A percentile compares a stretch with the other conserved stretches of the same genome.
These are phyloP conservation scores for Quadroppia sp. DNA, from an alignment of 2,888 invertebrate genomes.

Conservation along the genomic window DNA sequence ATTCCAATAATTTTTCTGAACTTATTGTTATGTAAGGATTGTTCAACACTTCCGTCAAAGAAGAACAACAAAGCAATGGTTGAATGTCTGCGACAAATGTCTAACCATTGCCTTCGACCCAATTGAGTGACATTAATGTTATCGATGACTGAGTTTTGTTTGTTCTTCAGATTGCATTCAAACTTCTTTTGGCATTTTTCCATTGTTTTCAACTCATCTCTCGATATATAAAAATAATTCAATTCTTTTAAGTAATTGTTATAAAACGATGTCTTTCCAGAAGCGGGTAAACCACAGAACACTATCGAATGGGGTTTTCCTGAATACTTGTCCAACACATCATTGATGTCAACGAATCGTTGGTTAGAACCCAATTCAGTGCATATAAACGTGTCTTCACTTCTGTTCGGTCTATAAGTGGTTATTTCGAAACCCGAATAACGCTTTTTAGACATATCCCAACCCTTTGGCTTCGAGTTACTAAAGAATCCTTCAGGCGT, in stretches of 20 bases:
- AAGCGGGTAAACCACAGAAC: slow-evolving; percentile 40
- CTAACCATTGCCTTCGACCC: slow-evolving; percentile 31
- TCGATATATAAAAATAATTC: slow-evolving; percentile 29
- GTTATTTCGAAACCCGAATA: neutral
- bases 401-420: neutral
- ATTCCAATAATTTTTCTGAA: slow-evolving; percentile 32
- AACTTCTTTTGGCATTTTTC: slow-evolving; percentile 35
- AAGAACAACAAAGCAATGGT: slow-evolving; percentile 32
- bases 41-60: slow-evolving; percentile 33
- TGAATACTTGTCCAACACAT: slow-evolving; percentile 29
- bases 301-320: slow-evolving; percentile 31
- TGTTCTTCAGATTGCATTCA: neutral
- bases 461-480: slow-evolving; percentile 10
- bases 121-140: slow-evolving; percentile 38
- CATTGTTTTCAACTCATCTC: slow-evolving; percentile 40
- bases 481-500: slow-evolving; percentile 41
- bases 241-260: slow-evolving; percentile 14
- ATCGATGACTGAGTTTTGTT: slow-evolving; percentile 39
- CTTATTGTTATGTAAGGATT: slow-evolving; percentile 40
- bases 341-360: neutral
- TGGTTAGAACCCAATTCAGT: neutral
- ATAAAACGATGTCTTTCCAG: slow-evolving; percentile 41
- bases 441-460: neutral
- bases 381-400: neutral
- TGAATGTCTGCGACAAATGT: neutral